Evolutionary conservation across 2,797 vertebrate species (phyloP).

Genomic region (Notoglanidium macrostoma): DNA sequence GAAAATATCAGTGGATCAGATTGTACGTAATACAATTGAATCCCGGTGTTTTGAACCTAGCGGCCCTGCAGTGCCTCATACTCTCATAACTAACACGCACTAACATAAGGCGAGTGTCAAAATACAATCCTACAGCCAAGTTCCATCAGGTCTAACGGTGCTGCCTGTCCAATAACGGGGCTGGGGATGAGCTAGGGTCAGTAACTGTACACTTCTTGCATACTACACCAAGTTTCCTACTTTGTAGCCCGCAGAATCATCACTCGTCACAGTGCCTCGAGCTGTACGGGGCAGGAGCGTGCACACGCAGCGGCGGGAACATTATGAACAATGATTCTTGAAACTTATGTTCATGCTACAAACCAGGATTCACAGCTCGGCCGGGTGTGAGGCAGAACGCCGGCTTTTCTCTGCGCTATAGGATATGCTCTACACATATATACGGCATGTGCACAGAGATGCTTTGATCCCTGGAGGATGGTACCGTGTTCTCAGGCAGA

Average conservation of each 20-base stretch:
- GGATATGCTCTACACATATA: background rate
- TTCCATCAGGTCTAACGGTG: background rate
- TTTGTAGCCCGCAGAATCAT: background rate
- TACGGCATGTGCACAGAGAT: background rate
- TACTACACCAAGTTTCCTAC: background rate
- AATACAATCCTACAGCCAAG: background rate
- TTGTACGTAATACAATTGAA: background rate
- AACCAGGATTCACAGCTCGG: conserved; percentile 32
- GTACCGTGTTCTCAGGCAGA: conserved; percentile 4
- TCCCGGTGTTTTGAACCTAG: background rate
- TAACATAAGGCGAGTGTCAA: background rate
- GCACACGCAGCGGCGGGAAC: background rate
- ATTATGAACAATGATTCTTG: background rate
- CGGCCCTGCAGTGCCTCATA: background rate
- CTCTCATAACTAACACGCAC: conserved; percentile 4
- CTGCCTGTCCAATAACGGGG: background rate
- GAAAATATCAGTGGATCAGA: background rate
- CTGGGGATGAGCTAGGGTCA: background rate
- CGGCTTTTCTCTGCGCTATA: background rate
- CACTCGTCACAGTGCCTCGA: background rate
- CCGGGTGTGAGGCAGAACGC: background rate
- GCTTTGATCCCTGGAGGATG: background rate
- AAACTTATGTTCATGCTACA: conserved; percentile 7
- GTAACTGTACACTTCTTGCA: background rate
- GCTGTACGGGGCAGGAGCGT: background rate